These are phyloP conservation scores for Frieseomelitta varia DNA, from an alignment of 1,140 invertebrate genomes.

Conservation along the genomic window DNA sequence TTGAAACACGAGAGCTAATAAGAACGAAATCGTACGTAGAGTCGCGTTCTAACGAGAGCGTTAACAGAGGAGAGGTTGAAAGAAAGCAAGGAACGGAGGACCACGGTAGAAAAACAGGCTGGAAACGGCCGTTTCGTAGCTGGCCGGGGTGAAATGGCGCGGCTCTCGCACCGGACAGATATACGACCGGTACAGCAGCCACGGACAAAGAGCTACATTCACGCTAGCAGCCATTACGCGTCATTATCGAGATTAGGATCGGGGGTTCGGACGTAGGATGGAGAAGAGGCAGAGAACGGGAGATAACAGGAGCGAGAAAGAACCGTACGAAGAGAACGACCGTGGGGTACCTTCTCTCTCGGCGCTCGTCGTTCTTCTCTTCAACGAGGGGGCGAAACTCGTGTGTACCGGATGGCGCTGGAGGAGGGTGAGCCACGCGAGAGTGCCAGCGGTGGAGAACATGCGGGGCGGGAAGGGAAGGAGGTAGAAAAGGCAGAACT, in stretches of 20 bases:
- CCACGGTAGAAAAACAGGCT: constrained; percentile 56
- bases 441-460: constrained; percentile 5
- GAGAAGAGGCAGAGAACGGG: constrained; percentile 25
- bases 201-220: constrained; percentile 81
- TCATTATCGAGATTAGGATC: constrained; percentile 83
- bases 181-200: constrained; percentile 71
- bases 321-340: constrained; percentile 45
- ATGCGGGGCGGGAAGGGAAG: not conserved
- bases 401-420: constrained; percentile 51
- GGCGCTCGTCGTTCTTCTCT: constrained; percentile 39
- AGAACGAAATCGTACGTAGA: not conserved
- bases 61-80: no score
- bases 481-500: constrained; percentile 36
- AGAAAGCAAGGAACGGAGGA: constrained; percentile 24
- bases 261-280: constrained; percentile 63
- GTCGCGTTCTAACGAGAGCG: not conserved
- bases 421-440: constrained; percentile 3
- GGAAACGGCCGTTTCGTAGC: constrained; percentile 65
- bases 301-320: constrained; percentile 33
- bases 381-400: constrained; percentile 52
- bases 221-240: constrained; percentile 81
- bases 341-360: constrained; percentile 49
- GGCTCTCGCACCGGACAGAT: constrained; percentile 69
- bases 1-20: not conserved
- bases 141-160: constrained; percentile 72